Evolutionary conservation across 2,888 invertebrate species (phyloP), one percentile per base, ranked within the genome.

Genomic region (Oithona nana): DNA sequence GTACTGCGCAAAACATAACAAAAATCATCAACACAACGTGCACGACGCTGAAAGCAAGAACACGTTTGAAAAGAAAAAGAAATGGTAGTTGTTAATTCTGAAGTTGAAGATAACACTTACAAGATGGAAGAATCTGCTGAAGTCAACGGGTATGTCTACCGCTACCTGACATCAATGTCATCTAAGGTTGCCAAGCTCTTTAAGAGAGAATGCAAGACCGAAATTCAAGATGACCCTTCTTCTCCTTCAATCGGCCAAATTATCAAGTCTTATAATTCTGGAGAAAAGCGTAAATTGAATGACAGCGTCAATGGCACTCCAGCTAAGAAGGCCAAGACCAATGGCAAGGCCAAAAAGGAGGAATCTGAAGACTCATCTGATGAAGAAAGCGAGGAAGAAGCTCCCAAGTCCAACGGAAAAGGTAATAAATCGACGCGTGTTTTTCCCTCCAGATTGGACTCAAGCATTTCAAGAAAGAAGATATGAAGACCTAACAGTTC

Each of bases 91-190:
- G 6, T 39, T 39, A 39, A n/a, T n/a, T n/a, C n/a, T 16, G 16
- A 16, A 39, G 6, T 39, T 6, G 39, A 39, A 39, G 16, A 16
- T 11, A 39, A 39, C 39, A 39, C 26, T n/a, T n/a, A n/a, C 54
- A 54, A 24, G 24, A 50, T 50, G 48, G 59, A 59, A n/a, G 31
- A 24, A n/a, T 26, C 16, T 22, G n/a, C 59, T 11, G 50, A 48
- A n/a, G n/a, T 50, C 26, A 59, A 59, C 24, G 49, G 26, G 13
- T 24, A 28, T 20, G 59, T 59, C 59, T 59, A 26, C 26, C 49
- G 50, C 49, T 59, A 59, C 59, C 59, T 59, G 28, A 59, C 48
- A 26, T 28, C 59, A 4, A 29, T 59, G 13, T 48, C 50, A 3
- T 24, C 48, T 50, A 59, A 59, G 20, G 6, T 59, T 24, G 59